A percentile compares a stretch with the other conserved stretches of the same genome.
Conservation (phyloP, 2,797 vertebrate species). For the Pterois miles region DNA sequence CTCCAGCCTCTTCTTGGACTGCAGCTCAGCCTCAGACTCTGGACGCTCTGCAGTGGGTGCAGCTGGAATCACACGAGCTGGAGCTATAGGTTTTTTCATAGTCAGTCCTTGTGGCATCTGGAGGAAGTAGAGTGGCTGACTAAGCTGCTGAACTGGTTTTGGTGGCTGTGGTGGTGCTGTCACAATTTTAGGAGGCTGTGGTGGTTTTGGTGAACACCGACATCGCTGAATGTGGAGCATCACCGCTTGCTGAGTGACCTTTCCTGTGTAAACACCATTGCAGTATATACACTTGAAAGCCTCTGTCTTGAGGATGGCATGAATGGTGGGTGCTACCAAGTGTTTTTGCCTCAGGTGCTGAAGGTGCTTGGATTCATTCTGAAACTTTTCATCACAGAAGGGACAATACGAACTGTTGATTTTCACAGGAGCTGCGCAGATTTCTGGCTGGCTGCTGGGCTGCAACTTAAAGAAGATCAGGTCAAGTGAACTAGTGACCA, state of each 20-base stretch:
- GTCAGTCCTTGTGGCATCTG: constrained; percentile 73
- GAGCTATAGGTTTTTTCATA: constrained; percentile 51
- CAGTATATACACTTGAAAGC: constrained; percentile 98
- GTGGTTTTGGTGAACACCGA: constrained; percentile 86
- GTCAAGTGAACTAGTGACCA: constrained; percentile 88
- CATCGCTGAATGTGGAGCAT: constrained; percentile 94
- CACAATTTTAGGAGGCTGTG: constrained; percentile 57
- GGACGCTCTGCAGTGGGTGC: background rate
- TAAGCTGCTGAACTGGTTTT: constrained; percentile 51
- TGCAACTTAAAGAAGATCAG: constrained; percentile 92
- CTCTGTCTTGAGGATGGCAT: constrained; percentile 93
- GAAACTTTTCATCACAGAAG: constrained; percentile 91
- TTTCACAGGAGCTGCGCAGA: constrained; percentile 72
- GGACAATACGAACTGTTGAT: constrained; percentile 84
- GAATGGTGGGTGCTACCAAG: constrained; percentile 94
- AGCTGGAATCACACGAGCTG: constrained; percentile 20
- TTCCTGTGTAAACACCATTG: constrained; percentile 96
- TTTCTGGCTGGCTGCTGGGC: constrained; percentile 76
- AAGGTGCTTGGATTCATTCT: constrained; percentile 85
- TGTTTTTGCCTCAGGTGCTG: constrained; percentile 93
- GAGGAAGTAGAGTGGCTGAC: constrained; percentile 71
- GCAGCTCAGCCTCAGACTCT: constrained; percentile 62
- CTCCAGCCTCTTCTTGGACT: constrained; percentile 82
- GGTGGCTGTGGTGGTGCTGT: background rate
- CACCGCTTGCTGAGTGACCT: constrained; percentile 93